A percentile compares a stretch with the other conserved stretches of the same genome.
Evolutionary conservation across 2,888 invertebrate species (phyloP).

Genomic region (Xylocampa areola): DNA sequence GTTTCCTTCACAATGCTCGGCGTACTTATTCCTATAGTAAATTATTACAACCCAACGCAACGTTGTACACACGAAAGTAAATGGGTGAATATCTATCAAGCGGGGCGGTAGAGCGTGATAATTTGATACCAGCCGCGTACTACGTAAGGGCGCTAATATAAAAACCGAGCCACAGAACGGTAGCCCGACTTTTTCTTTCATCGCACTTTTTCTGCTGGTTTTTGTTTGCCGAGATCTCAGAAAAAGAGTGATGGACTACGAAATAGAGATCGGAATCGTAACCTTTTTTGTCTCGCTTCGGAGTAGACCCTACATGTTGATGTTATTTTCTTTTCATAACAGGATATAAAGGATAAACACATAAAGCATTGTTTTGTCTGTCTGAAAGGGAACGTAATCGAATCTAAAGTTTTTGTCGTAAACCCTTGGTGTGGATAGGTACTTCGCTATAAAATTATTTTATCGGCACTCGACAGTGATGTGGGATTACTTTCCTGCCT

Average conservation of each 20-base stretch:
- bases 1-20: conserved; percentile 18
- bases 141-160: conserved; percentile 16
- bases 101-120: conserved; percentile 57
- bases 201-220: conserved; percentile 5
- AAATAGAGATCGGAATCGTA: neutral
- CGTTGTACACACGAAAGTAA: conserved; percentile 47
- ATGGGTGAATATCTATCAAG: conserved; percentile 63
- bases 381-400: conserved; percentile 15
- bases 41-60: conserved; percentile 20
- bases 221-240: neutral
- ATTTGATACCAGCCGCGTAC: conserved; percentile 58
- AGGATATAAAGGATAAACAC: conserved; percentile 31
- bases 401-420: conserved; percentile 45
- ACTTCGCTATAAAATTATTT: conserved; percentile 58
- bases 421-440: conserved; percentile 43
- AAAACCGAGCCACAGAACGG: conserved; percentile 4
- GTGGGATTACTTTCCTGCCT: conserved; percentile 47
- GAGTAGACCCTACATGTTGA: conserved; percentile 32
- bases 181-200: conserved; percentile 29
- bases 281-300: conserved; percentile 11
- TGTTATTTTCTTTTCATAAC: conserved; percentile 26
- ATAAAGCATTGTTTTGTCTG: conserved; percentile 5
- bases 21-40: conserved; percentile 7
- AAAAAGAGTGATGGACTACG: conserved; percentile 19
- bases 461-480: conserved; percentile 43